Base-by-base conservation (phyloP, 2,113 vertebrate genomes). In the Hipposideros armiger region DNA sequence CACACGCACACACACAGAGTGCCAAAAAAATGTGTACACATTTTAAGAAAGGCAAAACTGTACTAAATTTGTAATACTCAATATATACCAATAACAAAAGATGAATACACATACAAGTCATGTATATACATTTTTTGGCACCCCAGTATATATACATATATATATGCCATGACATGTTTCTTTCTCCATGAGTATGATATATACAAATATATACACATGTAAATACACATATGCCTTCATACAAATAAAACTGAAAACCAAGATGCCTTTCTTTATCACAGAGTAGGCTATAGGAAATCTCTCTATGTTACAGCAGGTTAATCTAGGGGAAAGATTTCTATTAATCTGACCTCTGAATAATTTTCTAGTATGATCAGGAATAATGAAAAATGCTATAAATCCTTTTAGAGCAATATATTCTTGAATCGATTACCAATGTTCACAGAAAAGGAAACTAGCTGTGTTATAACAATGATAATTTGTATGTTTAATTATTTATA, bases 401-500 rank as follows among this genome's bases (percentile, higher is more conserved):
- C 67, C 1, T 14, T 95, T 95, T 74, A 97, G 98, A 96, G 70
- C 94, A 95, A 84, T 95, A 74, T 54, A 96, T 90, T 90, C 58
- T 94, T 96, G 36, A 96, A 91, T 97, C 3, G 7, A 84, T 90
- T 72, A 95, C 9, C 7, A 90, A 80, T 95, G 47, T 74, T 97
- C 96, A 96, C 81, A 97, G 94, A 96, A 98, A 97, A 82, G 80
- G 94, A 97, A 98, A 97, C 87, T 96, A 86, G 62, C 91, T 98
- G 54, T 97, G 97, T 97, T 97, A 87, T 92, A 97, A 84, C 91
- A 98, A 87, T 95, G 70, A 97, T 98, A 97, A 97, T 98, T 98
- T 98, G 84, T 97, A 97, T 96, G 97, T 98, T 99, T 97, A 98
- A 98, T 98, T 98, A 98, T 99, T 98, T 98, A 98, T 97, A 97